Percentiles rank a stretch among this genome's conserved stretches.
phyloP scores from a whole-genome alignment of 2,113 vertebrate species.

The Cettia cetti region DNA sequence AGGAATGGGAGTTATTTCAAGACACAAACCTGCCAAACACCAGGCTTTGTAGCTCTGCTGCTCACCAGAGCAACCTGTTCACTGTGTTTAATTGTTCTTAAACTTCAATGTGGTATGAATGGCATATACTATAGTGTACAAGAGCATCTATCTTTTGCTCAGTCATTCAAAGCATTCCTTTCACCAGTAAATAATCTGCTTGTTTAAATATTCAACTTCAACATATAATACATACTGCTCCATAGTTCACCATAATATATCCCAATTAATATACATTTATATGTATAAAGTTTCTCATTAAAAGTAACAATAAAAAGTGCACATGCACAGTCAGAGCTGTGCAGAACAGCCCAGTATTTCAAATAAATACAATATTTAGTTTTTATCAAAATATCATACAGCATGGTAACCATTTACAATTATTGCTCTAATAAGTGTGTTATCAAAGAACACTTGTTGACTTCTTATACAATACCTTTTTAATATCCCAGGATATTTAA shows the following conservation, averaged over 20 bases:
- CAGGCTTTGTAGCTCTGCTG: background rate
- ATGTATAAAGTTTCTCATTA: conserved; percentile 69
- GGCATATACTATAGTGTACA: conserved; percentile 73
- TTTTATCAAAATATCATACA: conserved; percentile 83
- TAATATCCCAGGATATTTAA: conserved; percentile 70
- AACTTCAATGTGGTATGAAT: conserved; percentile 62
- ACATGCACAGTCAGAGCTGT: conserved; percentile 76
- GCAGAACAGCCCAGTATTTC: conserved; percentile 76
- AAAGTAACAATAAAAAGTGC: conserved; percentile 83
- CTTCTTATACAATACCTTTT: conserved; percentile 65
- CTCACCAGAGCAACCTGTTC: background rate
- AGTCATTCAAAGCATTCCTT: conserved; percentile 61
- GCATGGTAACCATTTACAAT: conserved; percentile 79
- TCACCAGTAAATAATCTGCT: conserved; percentile 57
- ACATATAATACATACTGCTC: conserved; percentile 73
- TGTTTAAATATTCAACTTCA: conserved; percentile 58
- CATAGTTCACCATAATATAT: conserved; percentile 74
- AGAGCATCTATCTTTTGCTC: conserved; percentile 55
- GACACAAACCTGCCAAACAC: background rate
- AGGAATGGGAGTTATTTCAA: background rate
- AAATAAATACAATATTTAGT: conserved; percentile 79
- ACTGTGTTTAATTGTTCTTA: conserved; percentile 8
- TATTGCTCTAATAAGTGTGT: conserved; percentile 84
- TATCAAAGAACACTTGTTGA: conserved; percentile 79
- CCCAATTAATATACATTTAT: conserved; percentile 64